A percentile compares a stretch with the other conserved stretches of the same genome.
phyloP scores from a whole-genome alignment of 2,797 vertebrate species.

The Helarctos malayanus region DNA sequence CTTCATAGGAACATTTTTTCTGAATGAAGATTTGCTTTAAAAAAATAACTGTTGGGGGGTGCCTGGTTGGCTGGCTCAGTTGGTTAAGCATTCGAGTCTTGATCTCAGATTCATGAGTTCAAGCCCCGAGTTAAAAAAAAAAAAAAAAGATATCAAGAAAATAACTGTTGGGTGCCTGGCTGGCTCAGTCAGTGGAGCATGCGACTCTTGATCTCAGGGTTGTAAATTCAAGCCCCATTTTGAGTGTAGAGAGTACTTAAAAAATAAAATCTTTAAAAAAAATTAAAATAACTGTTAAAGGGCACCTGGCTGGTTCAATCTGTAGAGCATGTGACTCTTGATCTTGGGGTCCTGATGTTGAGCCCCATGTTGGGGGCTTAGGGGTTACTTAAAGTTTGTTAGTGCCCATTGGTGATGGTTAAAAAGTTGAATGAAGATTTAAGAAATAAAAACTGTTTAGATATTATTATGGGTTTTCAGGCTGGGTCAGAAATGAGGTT shows the following conservation, averaged over 20 bases:
- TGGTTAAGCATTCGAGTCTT: background rate
- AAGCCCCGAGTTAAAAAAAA: background rate
- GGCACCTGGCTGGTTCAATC: background rate
- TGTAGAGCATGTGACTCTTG: background rate
- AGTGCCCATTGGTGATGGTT: background rate
- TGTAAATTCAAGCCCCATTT: background rate
- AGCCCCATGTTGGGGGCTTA: background rate
- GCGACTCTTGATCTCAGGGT: background rate
- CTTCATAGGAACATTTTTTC: slow-evolving; percentile 19
- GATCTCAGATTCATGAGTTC: background rate
- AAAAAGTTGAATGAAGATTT: background rate
- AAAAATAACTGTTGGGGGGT: background rate
- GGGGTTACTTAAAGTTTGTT: background rate
- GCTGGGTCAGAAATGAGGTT: slow-evolving; percentile 58
- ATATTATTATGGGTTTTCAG: slow-evolving; percentile 56
- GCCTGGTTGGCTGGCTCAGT: background rate
- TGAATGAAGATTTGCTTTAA: slow-evolving; percentile 50
- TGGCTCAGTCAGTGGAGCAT: background rate
- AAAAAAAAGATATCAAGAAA: background rate
- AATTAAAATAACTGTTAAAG: background rate
- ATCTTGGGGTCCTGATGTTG: background rate
- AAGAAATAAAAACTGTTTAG: background rate
- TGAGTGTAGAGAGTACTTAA: background rate
- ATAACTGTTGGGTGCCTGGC: background rate
- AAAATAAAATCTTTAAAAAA: background rate